Conservation (phyloP, 2,888 invertebrate species). For the Metacarcinus magister region DNA sequence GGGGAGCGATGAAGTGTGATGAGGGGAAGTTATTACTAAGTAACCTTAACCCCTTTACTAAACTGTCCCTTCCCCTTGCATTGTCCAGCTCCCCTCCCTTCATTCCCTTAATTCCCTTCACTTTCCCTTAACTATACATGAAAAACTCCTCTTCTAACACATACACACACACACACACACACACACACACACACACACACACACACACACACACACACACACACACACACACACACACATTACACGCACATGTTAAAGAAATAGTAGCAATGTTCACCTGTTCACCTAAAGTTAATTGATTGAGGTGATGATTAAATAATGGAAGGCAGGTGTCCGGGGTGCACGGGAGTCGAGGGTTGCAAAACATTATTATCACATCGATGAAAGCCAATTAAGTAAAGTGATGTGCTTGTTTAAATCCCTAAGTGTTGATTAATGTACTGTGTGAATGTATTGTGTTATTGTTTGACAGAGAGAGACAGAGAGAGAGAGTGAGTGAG, state of each 20-base stretch:
- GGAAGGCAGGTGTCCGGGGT: neutral
- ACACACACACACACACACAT: neutral
- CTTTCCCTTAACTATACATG: no score
- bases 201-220: conserved; percentile 28
- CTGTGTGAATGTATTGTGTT: no score
- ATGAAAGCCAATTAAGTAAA: conserved; percentile 11
- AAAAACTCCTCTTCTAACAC: neutral
- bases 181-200: no score
- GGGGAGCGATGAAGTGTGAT: no score
- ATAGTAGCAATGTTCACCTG: neutral
- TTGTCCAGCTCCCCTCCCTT: no score
- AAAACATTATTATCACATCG: conserved; percentile 18
- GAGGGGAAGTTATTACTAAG: no score
- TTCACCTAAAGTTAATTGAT: conserved; percentile 31
- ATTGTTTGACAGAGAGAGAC: no score
- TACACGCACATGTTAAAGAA: neutral
- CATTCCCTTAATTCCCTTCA: neutral
- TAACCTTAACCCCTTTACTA: no score
- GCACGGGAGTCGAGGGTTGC: neutral
- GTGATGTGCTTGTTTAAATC: neutral
- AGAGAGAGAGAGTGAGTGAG: no score
- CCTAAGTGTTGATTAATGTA: no score
- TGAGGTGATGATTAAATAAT: neutral
- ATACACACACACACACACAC: conserved; percentile 39
- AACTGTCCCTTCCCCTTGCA: no score